A percentile compares a stretch with the other conserved stretches of the same genome.
Conservation (phyloP, 2,888 invertebrate genomes). For the Congeria kusceri region DNA sequence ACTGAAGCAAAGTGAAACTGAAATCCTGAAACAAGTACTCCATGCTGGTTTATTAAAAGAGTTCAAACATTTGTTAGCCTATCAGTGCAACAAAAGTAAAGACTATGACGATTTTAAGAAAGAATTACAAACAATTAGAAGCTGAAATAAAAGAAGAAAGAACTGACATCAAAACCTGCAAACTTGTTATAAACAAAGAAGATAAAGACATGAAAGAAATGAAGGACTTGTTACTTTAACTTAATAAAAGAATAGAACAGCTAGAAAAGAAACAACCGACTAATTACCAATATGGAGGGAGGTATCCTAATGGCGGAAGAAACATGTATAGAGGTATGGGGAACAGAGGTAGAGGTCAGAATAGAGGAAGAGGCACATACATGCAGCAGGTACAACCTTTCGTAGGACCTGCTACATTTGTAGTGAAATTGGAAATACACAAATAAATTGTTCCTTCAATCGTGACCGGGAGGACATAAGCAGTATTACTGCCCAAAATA, state of each 20-base stretch:
- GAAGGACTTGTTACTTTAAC: too few relatives aligned
- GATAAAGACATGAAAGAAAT: too few relatives aligned
- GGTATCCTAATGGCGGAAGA: neutral
- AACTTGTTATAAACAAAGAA: neutral
- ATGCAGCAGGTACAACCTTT: too few relatives aligned
- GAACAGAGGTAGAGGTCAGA: neutral
- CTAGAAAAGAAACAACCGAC: neutral
- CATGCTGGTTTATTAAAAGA: neutral
- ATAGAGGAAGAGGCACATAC: neutral
- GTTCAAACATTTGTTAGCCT: constrained; percentile 2
- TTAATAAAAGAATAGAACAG: neutral
- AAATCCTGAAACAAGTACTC: neutral
- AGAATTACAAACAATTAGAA: constrained; percentile 13
- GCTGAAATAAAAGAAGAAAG: neutral
- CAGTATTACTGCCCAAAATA: neutral
- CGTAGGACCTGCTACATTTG: too few relatives aligned
- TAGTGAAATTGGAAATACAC: too few relatives aligned
- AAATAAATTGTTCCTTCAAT: too few relatives aligned
- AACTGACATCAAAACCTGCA: too few relatives aligned
- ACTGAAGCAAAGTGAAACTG: neutral
- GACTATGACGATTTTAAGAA: too few relatives aligned
- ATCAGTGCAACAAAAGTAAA: too few relatives aligned
- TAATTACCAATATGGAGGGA: too few relatives aligned
- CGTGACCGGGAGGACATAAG: too few relatives aligned
- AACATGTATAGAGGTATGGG: neutral